These are phyloP conservation scores for Athene noctua DNA, from an alignment of 2,113 vertebrate species.

Conservation along the genomic window DNA sequence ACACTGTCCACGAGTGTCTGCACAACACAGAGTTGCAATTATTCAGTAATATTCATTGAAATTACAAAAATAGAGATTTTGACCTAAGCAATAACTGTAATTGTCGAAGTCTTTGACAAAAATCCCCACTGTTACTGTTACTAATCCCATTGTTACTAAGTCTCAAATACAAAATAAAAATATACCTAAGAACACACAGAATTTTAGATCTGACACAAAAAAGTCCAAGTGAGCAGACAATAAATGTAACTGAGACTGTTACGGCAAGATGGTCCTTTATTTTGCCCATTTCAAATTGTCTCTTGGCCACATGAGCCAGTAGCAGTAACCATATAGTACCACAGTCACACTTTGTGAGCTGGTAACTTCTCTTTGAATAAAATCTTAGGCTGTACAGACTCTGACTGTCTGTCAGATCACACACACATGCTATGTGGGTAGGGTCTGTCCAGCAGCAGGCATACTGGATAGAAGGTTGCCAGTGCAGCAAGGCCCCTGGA, in stretches of 20 bases:
- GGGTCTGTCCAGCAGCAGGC: not conserved
- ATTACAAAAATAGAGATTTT: not conserved
- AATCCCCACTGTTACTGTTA: not conserved
- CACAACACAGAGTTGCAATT: not conserved
- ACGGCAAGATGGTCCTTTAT: not conserved
- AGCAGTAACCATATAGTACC: not conserved
- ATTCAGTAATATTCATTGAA: not conserved
- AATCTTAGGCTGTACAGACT: not conserved
- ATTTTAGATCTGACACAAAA: not conserved
- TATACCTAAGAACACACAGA: not conserved
- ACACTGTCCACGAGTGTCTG: not conserved
- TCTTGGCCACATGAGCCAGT: not conserved
- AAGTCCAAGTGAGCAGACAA: not conserved
- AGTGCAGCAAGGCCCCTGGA: not conserved
- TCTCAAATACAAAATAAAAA: not conserved
- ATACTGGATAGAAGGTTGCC: not conserved
- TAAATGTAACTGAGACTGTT: not conserved
- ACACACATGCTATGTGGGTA: rapidly evolving
- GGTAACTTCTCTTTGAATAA: not conserved
- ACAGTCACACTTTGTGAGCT: not conserved
- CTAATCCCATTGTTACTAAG: not conserved
- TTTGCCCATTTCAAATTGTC: not conserved
- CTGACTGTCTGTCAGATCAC: not conserved
- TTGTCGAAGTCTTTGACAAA: not conserved
- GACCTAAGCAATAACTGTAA: not conserved